A percentile compares a stretch with the other conserved stretches of the same genome.
These are phyloP conservation scores for Crotalus viridis DNA, from an alignment of 2,113 vertebrate genomes.

Conservation along the genomic window DNA sequence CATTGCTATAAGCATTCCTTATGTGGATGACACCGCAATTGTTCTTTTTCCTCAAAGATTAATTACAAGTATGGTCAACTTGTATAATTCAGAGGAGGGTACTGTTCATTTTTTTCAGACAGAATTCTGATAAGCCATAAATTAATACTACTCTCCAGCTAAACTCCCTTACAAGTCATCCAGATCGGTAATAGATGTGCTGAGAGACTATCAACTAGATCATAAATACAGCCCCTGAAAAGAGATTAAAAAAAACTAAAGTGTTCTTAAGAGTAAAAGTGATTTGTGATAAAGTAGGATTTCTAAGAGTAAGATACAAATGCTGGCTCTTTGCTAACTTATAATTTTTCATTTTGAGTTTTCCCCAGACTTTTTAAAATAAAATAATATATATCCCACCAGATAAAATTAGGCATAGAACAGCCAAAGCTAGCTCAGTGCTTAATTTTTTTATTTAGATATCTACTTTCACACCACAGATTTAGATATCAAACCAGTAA, in stretches of 20 bases:
- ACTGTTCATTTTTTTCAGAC: not conserved
- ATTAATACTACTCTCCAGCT: not conserved
- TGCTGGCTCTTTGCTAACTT: not conserved
- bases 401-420: not conserved
- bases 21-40: not conserved
- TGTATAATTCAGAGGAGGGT: not conserved
- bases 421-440: not conserved
- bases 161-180: not conserved
- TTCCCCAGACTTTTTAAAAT: not conserved
- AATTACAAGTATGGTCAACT: not conserved
- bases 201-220: not conserved
- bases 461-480: not conserved
- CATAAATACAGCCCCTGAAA: not conserved
- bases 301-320: not conserved
- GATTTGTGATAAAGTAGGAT: not conserved
- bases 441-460: not conserved
- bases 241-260: not conserved
- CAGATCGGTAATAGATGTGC: not conserved
- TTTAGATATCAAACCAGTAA: not conserved
- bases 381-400: not conserved
- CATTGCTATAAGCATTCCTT: not conserved
- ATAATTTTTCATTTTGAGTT: not conserved
- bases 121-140: not conserved
- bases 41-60: not conserved
- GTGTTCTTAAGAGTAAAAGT: not conserved